Evolutionary conservation across 2,797 vertebrate genomes (phyloP), one percentile per base, ranked within the genome.

Genomic region (Gadopsis marmoratus): DNA sequence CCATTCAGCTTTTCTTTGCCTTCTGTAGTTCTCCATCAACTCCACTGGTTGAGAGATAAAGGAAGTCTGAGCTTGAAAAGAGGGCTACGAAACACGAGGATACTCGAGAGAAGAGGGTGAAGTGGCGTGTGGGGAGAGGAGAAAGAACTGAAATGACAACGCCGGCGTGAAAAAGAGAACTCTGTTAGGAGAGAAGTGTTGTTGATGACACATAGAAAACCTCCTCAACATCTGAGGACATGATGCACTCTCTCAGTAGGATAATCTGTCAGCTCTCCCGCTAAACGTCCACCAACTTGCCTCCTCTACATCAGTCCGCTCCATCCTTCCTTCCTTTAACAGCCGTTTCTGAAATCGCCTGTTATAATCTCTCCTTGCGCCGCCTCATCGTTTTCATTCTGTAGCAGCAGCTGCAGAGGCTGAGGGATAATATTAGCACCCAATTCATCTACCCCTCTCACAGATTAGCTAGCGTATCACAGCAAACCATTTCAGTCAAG

Each of bases 391-490:
- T 80, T 74, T 74, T 81, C 55, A 74, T 60, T 82, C 67, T 68
- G 66, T 5, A 56, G 64, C 55, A 35, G 86, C 82, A 88, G 90
- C 87, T 90, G 89, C 76, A 80, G 79, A 84, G 56, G 70, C 72
- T 23, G 62, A 66, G 50, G 74, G 76, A 78, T 90, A 84, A 92
- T 90, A 89, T 92, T 84, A 90, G 88, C 83, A 17, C 39, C 60
- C 60, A 61, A 81, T 86, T 88, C 72, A 79, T 89, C 73, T 61
- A 47, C 71, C 50, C 17, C 64, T 74, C 74, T 67, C 59, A 60
- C 31, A 79, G 68, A 82, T 85, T 48, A 86, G 71, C 71, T 48
- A 14, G 17, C 17, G 53, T 71, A 51, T 83, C 53, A 37, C 19
- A 10, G 63, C 55, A 43, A 74, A 31, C 56, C n/a, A 58, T 56